Evolutionary conservation across 2,113 vertebrate genomes (phyloP), one percentile per base, ranked within the genome.

Genomic region (Upupa epops): DNA sequence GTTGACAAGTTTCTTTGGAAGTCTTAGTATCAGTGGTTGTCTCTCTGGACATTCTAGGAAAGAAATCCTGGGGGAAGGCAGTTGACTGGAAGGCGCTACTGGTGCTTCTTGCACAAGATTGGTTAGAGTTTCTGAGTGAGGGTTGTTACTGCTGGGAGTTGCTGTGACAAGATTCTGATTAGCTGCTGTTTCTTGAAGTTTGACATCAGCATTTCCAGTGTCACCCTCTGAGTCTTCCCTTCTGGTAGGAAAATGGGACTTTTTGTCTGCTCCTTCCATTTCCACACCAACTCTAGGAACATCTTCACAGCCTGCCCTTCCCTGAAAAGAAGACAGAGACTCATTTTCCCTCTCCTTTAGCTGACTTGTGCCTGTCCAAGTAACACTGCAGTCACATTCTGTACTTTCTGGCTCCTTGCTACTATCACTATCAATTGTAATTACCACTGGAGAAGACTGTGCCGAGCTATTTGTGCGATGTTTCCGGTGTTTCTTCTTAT

Each of bases 381-480:
- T 89, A 89, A 89, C 22, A 89, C n/a, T 92, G 60, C 65, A 89
- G 40, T 94, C 94, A 86, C 81, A 89, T 32, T 93, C 91, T 0
- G 26, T 32, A 63, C 34, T 83, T 63, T 95, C 95, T 69, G 92
- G 95, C 45, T 97, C 97, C 40, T 97, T 97, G 59, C 99, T 98
- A 29, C 97, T 98, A 59, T 99, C 98, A 82, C 98, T 99, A 54
- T 98, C 97, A 46, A 99, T 98, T 7, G 98, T 98, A 76, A 99
- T 98, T 45, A 99, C 96, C n/a, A 98, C 81, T 1, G 98, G 97
- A 20, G 98, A 98, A 60, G 80, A 91, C 37, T 34, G 80, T 4
- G 52, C 37, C 3, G 93, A 76, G 73, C 94, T 86, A 71, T 92
- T 80, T 9, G 32, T 17, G 32, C 95, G 98, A 88, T 97, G 97